phyloP scores from a whole-genome alignment of 1,140 invertebrate genomes.

The Temnothorax nylanderi region DNA sequence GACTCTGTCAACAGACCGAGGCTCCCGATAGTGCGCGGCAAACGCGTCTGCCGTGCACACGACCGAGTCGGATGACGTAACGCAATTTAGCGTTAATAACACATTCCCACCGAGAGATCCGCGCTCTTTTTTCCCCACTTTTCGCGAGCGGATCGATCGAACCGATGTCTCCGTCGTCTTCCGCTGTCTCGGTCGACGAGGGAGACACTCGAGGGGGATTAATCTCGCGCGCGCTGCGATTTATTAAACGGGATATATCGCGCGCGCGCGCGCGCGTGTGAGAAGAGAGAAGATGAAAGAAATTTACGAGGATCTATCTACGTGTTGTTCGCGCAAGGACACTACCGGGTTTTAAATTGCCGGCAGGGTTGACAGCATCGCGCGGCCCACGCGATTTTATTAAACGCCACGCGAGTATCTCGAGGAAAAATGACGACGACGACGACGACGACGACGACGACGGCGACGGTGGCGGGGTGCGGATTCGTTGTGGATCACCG shows the following conservation, averaged over 20 bases:
- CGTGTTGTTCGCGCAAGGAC: background rate
- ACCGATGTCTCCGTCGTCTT: too few species aligned
- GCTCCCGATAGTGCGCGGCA: background rate
- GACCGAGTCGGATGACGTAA: background rate
- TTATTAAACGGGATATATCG: background rate
- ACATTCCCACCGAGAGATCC: too few species aligned
- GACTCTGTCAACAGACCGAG: conserved; percentile 19
- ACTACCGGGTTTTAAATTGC: background rate
- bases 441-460: background rate
- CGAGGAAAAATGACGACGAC: background rate
- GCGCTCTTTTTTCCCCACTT: too few species aligned
- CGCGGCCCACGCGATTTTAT: conserved; percentile 5
- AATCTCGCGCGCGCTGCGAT: too few species aligned
- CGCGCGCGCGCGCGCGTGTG: too few species aligned
- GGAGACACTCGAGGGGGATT: too few species aligned
- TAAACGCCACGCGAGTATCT: background rate
- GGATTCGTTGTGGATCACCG: conserved; percentile 13
- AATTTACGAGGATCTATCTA: background rate
- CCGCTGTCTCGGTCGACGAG: too few species aligned
- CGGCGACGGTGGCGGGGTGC: background rate
- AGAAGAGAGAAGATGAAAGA: background rate
- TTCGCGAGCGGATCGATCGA: too few species aligned
- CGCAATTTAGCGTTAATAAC: background rate
- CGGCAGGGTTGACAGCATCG: background rate
- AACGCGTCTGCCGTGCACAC: background rate